Conservation (phyloP, 2,888 invertebrate species). For the Cerceris ruficornis region DNA sequence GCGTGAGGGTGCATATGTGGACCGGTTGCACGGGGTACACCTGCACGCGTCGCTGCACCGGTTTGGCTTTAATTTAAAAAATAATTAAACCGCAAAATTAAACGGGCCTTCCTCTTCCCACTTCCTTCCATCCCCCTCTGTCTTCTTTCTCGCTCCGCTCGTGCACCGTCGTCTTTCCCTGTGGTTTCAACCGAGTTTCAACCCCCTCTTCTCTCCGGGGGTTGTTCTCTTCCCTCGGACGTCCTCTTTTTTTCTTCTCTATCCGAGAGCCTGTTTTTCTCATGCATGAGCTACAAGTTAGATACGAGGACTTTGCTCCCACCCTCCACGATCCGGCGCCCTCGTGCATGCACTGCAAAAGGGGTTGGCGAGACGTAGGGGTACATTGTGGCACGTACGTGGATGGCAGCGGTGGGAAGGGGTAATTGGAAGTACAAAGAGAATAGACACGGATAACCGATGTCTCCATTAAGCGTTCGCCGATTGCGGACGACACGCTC, state of each 20-base stretch:
- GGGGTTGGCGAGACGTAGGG: constrained; percentile 13
- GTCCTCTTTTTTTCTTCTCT: constrained; percentile 10
- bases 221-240: constrained; percentile 31
- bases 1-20: constrained; percentile 39
- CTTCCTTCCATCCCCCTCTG: background rate
- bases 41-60: constrained; percentile 34
- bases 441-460: constrained; percentile 70
- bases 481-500: constrained; percentile 58
- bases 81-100: constrained; percentile 80
- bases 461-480: constrained; percentile 66
- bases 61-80: constrained; percentile 77
- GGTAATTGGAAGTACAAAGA: constrained; percentile 70
- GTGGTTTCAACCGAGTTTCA: constrained; percentile 15
- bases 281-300: background rate
- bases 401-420: constrained; percentile 57
- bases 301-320: background rate
- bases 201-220: constrained; percentile 34
- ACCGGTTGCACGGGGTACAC: background rate
- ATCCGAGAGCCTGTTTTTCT: background rate
- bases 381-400: constrained; percentile 39
- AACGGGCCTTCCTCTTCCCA: constrained; percentile 55
- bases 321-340: background rate
- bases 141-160: background rate
- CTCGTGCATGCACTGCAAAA: background rate
- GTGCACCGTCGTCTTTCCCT: constrained; percentile 27